Evolutionary conservation across 2,113 vertebrate species (phyloP).

Genomic region (Takifugu bimaculatus): DNA sequence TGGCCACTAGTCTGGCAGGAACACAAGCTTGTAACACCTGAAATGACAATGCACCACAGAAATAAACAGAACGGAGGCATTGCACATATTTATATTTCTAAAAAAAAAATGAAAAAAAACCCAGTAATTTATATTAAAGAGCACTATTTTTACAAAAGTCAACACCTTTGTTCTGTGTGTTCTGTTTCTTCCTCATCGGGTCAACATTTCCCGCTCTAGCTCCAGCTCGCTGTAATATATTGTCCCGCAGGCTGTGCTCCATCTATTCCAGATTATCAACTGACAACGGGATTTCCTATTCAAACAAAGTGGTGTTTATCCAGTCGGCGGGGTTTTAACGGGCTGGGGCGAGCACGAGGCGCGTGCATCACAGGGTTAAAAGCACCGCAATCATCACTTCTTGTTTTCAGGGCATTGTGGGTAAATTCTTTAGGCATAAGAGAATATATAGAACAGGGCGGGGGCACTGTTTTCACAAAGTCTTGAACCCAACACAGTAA

Average conservation of each 20-base stretch:
- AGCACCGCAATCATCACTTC: constrained; percentile 34
- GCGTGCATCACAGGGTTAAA: constrained; percentile 22
- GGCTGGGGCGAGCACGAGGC: not conserved
- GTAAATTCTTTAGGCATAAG: constrained; percentile 56
- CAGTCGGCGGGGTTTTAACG: not conserved
- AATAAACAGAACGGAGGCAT: constrained; percentile 79
- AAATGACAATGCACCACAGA: constrained; percentile 71
- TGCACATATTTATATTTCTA: constrained; percentile 99
- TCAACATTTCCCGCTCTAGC: constrained; percentile 49
- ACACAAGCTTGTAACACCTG: constrained; percentile 91
- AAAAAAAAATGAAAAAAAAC: constrained; percentile 69
- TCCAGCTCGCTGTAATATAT: constrained; percentile 40
- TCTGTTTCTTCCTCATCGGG: constrained; percentile 31
- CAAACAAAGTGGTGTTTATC: constrained; percentile 24
- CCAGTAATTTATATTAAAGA: constrained; percentile 99
- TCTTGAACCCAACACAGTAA: constrained; percentile 8
- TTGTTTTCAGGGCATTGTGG: constrained; percentile 49
- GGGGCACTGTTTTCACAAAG: not conserved
- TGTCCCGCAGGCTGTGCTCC: constrained; percentile 34
- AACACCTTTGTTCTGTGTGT: constrained; percentile 51
- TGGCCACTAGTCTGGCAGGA: constrained; percentile 81
- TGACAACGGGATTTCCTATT: constrained; percentile 51
- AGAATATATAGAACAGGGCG: constrained; percentile 22
- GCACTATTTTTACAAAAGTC: constrained; percentile 97
- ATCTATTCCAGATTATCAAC: constrained; percentile 46